Evolutionary conservation across 2,888 invertebrate genomes (phyloP), one percentile per base, ranked within the genome.

Genomic region (Limnephilus rhombicus): DNA sequence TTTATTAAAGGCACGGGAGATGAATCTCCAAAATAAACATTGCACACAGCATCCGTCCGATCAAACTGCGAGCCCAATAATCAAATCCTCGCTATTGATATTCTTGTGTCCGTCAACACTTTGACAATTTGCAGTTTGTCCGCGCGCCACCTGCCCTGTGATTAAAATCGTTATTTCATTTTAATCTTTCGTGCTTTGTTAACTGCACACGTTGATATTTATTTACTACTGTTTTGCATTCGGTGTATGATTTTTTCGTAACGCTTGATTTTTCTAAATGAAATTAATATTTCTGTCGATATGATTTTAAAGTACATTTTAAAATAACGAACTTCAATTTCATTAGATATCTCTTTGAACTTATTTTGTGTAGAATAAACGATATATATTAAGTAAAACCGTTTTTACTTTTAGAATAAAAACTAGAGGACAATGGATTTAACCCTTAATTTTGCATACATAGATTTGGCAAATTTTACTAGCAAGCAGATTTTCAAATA

Each of bases 1-100:
- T 93, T 93, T 93, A 93, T 92, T 91, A 92, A 93, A 92, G 81
- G 91, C 90, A 82, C 68, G 80, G 90, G 82, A 80, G 89, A 81
- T 89, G 82, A 89, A 89, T 89, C 41, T 82, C 80, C n/a, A 81
- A 89, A 41, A 82, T 81, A 31, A 80, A 81, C 41, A 81, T 24
- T 68, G 24, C 34, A 68, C 24, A 68, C 18, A 68, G 80, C 68
- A 9, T n/a, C 68, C 68, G 68, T n/a, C 68, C 68, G 68, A 24
- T 68, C 68, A 68, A 68, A 68, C 68, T 68, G 31, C 68, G 53
- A 89, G 31, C 68, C 80, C 31, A 68, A 89, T 89, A 89, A 80
- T 89, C 34, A 68, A 89, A 80, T 80, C 13, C 34, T 18, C 80
- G 41, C 89, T 89, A 80, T 68, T 41, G 83, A 83, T 83, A 37